These are phyloP conservation scores for Dermatemys mawii DNA, from an alignment of 2,113 vertebrate genomes.

Conservation along the genomic window DNA sequence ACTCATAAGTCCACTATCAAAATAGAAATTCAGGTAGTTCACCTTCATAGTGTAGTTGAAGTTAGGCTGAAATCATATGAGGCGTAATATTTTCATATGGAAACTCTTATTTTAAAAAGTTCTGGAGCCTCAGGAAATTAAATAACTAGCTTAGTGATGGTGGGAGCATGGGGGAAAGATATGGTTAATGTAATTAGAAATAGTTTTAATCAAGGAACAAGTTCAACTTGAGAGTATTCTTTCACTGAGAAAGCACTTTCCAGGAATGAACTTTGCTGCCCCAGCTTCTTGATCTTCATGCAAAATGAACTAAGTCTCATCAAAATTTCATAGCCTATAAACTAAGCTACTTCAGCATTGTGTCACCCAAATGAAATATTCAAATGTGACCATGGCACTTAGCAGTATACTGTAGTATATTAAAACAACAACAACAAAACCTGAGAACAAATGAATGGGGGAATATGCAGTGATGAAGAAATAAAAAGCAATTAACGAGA, in stretches of 20 bases:
- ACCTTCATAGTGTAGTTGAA: slow-evolving; percentile 45
- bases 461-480: slow-evolving; percentile 39
- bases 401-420: slow-evolving; percentile 58
- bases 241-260: slow-evolving; percentile 62
- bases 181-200: slow-evolving; percentile 72
- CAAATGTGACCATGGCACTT: slow-evolving; percentile 69
- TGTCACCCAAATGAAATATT: slow-evolving; percentile 72
- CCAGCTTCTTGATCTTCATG: slow-evolving; percentile 81
- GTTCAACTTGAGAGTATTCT: slow-evolving; percentile 66
- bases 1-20: slow-evolving; percentile 24
- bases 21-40: slow-evolving; percentile 58
- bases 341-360: slow-evolving; percentile 74
- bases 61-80: slow-evolving; percentile 50
- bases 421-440: slow-evolving; percentile 36
- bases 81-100: slow-evolving; percentile 41
- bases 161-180: slow-evolving; percentile 22
- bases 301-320: slow-evolving; percentile 83
- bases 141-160: slow-evolving; percentile 62
- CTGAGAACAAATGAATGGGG: background rate
- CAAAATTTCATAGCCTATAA: slow-evolving; percentile 83
- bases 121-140: slow-evolving; percentile 51
- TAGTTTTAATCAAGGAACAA: slow-evolving; percentile 64
- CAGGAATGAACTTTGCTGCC: slow-evolving; percentile 77
- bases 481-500: slow-evolving; percentile 28
- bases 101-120: slow-evolving; percentile 49